phyloP scores from a whole-genome alignment of 2,797 vertebrate species.

The Pelobates cultripes region DNA sequence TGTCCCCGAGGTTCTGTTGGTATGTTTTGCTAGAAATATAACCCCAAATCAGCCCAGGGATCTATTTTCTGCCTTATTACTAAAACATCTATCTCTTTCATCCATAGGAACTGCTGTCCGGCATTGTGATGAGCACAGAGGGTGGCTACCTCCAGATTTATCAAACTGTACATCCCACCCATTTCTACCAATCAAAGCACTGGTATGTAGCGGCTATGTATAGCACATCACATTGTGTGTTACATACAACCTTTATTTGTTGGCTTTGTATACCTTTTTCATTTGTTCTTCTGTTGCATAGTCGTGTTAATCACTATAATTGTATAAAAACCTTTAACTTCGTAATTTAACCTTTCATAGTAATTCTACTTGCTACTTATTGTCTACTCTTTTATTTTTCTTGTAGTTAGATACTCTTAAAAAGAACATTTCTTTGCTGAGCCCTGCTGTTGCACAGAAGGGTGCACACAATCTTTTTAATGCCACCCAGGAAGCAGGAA shows the following conservation, averaged over 20 bases:
- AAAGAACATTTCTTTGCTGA: conserved; percentile 78
- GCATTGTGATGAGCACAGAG: conserved; percentile 94
- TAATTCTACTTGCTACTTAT: too few species aligned
- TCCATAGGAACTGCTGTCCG: conserved; percentile 86
- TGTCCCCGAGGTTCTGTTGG: conserved; percentile 90
- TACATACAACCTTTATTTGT: neutral
- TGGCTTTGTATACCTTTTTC: neutral
- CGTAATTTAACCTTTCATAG: too few species aligned
- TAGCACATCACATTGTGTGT: neutral
- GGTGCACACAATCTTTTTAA: conserved; percentile 82
- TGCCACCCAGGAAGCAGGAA: conserved; percentile 74
- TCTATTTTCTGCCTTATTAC: neutral
- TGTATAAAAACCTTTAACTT: too few species aligned
- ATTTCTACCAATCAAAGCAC: conserved; percentile 83
- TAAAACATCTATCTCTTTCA: neutral
- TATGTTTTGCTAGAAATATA: conserved; percentile 62
- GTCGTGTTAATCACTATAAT: too few species aligned
- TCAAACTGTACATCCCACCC: conserved; percentile 91
- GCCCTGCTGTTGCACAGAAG: conserved; percentile 75
- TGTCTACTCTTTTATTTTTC: neutral
- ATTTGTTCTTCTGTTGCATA: too few species aligned
- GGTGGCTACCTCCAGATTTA: conserved; percentile 92
- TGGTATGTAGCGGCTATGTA: conserved; percentile 70
- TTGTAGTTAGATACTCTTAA: conserved; percentile 79
- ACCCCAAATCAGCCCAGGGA: neutral